Conservation (phyloP, 2,113 vertebrate genomes). For the Nothobranchius furzeri region DNA sequence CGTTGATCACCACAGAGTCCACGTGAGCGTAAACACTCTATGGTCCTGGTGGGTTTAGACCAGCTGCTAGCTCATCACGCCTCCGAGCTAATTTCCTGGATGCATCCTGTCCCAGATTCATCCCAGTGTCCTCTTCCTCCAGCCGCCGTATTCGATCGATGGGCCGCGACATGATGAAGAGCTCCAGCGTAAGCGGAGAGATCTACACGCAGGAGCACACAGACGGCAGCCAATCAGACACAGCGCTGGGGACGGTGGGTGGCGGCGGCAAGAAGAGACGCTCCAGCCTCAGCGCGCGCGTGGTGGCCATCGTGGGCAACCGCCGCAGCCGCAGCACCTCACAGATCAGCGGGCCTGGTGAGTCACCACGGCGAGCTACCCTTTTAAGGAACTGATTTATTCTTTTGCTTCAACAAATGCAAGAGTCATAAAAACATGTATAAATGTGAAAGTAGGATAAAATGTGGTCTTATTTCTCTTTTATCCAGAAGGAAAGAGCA, state of each 20-base stretch:
- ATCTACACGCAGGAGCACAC: conserved; percentile 93
- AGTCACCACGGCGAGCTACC: conserved; percentile 55
- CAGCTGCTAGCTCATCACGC: neutral
- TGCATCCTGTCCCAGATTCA: conserved; percentile 1
- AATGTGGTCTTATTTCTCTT: neutral
- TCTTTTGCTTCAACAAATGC: too few relatives aligned
- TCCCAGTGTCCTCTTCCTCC: conserved; percentile 34
- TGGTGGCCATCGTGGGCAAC: conserved; percentile 92
- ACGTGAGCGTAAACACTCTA: too few relatives aligned
- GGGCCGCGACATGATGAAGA: conserved; percentile 93
- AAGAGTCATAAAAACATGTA: too few relatives aligned
- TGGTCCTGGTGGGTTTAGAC: too few relatives aligned
- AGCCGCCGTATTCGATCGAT: conserved; percentile 90
- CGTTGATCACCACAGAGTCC: too few relatives aligned
- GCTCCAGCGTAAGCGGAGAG: conserved; percentile 96
- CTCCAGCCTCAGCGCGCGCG: conserved; percentile 93
- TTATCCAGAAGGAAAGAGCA: conserved; percentile 87
- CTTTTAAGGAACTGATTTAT: too few relatives aligned
- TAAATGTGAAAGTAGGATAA: neutral
- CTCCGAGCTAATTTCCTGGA: too few relatives aligned
- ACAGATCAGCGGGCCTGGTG: conserved; percentile 95
- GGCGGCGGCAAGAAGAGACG: conserved; percentile 92
- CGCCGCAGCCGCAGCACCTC: conserved; percentile 94
- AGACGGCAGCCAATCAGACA: conserved; percentile 98
- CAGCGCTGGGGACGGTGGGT: conserved; percentile 91